These are phyloP conservation scores for Apogon talboti DNA, from an alignment of 2,797 vertebrate genomes.

Conservation along the genomic window DNA sequence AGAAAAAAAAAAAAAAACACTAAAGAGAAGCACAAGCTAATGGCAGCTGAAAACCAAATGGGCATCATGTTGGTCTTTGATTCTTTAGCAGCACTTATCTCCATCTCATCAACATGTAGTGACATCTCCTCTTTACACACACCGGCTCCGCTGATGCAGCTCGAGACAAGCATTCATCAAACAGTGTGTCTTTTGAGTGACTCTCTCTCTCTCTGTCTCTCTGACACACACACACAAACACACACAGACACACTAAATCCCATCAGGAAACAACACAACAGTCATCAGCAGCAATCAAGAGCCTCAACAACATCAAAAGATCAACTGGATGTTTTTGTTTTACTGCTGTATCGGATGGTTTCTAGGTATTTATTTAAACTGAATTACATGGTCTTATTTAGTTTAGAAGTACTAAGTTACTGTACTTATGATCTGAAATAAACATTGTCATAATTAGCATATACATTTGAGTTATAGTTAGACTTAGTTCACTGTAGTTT, in stretches of 20 bases:
- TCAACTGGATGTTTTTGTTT: slow-evolving; percentile 36
- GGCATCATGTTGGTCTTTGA: background rate
- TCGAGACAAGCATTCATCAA: slow-evolving; percentile 48
- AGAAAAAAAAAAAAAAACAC: background rate
- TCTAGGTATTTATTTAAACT: slow-evolving; percentile 46
- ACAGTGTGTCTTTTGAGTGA: slow-evolving; percentile 69
- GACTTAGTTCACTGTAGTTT: background rate
- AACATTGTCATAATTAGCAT: background rate
- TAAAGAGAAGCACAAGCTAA: background rate
- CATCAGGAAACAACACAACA: slow-evolving; percentile 34
- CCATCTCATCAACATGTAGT: slow-evolving; percentile 70
- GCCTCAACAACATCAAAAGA: slow-evolving; percentile 13
- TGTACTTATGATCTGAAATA: background rate
- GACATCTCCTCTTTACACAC: slow-evolving; percentile 71
- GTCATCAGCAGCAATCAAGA: slow-evolving; percentile 19
- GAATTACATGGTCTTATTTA: background rate
- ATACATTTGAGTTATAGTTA: too few relatives aligned
- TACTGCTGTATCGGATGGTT: slow-evolving; percentile 14
- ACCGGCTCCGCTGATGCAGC: slow-evolving; percentile 57
- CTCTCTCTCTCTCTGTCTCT: slow-evolving; percentile 18
- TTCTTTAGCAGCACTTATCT: slow-evolving; percentile 41
- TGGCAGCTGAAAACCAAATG: background rate
- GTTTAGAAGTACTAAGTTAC: background rate
- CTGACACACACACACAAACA: slow-evolving; percentile 40
- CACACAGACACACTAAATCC: slow-evolving; percentile 35